Percentiles rank a stretch among this genome's conserved stretches.
Conservation (phyloP, 2,888 invertebrate species). For the Xylocampa areola region DNA sequence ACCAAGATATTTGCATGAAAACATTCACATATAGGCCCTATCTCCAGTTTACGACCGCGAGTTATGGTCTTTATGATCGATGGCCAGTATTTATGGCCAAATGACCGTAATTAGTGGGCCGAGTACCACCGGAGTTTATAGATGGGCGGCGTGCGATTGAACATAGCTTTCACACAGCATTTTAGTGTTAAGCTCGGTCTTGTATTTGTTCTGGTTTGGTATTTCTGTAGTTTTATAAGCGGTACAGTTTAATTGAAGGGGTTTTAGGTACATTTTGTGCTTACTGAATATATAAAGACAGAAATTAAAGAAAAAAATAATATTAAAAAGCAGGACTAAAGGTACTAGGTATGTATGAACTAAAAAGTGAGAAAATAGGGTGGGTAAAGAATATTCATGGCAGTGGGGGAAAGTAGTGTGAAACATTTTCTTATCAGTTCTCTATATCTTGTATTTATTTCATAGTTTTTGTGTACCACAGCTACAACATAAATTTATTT, state of each 20-base stretch:
- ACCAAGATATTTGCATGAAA: constrained; percentile 71
- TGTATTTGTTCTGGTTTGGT: constrained; percentile 55
- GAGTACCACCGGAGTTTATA: constrained; percentile 69
- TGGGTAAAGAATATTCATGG: too few species aligned
- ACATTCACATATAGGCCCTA: constrained; percentile 52
- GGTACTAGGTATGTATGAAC: too few species aligned
- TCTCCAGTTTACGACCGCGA: constrained; percentile 72
- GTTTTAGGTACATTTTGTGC: constrained; percentile 13
- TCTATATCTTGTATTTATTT: too few species aligned
- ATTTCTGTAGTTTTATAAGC: constrained; percentile 53
- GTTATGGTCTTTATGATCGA: constrained; percentile 86
- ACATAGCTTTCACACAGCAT: constrained; percentile 65
- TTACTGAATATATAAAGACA: too few species aligned
- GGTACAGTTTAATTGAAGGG: constrained; percentile 43
- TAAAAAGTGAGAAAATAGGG: too few species aligned
- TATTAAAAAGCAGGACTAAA: too few species aligned
- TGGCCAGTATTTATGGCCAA: constrained; percentile 82
- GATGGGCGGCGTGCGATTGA: constrained; percentile 72
- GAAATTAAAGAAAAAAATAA: too few species aligned
- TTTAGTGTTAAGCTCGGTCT: constrained; percentile 54
- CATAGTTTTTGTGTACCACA: too few species aligned
- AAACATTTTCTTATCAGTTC: too few species aligned
- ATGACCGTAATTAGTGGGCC: constrained; percentile 83
- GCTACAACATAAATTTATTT: too few species aligned
- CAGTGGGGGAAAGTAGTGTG: too few species aligned